phyloP scores from a whole-genome alignment of 2,888 invertebrate genomes.

The Andrena haemorrhoa region DNA sequence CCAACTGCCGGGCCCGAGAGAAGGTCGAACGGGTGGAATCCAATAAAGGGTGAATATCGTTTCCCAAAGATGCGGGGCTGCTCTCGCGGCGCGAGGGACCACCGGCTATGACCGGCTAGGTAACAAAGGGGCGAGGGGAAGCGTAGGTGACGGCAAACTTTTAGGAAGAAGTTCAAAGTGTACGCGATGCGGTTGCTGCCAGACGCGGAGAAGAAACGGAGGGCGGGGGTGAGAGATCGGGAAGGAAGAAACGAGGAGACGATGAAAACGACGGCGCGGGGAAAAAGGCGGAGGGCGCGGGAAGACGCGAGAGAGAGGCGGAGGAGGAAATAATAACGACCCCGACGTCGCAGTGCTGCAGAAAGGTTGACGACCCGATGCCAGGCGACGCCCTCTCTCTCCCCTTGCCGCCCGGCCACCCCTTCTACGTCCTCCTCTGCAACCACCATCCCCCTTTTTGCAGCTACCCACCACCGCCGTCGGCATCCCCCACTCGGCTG shows the following conservation, averaged over 20 bases:
- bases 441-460: slow-evolving; percentile 60
- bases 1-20: background rate
- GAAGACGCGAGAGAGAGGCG: slow-evolving; percentile 47
- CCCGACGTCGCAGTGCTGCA: slow-evolving; percentile 83
- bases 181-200: background rate
- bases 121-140: background rate
- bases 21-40: background rate
- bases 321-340: slow-evolving; percentile 82
- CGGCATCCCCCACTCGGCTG: slow-evolving; percentile 59
- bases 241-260: slow-evolving; percentile 22
- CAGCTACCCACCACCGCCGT: slow-evolving; percentile 56
- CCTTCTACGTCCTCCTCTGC: slow-evolving; percentile 63
- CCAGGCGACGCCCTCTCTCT: slow-evolving; percentile 82
- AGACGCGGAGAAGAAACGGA: slow-evolving; percentile 1
- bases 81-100: background rate
- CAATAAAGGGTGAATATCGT: slow-evolving; percentile 8
- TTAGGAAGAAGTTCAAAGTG: slow-evolving; percentile 7
- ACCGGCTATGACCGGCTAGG: background rate
- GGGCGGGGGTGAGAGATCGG: slow-evolving; percentile 15
- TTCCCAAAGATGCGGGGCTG: background rate
- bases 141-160: slow-evolving; percentile 1
- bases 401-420: slow-evolving; percentile 68
- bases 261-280: background rate
- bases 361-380: slow-evolving; percentile 84
- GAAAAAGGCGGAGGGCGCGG: slow-evolving; percentile 22